Base-by-base conservation (phyloP, 92 coral and sea anemone genomes). In the Zoanthus sansibaricus region DNA sequence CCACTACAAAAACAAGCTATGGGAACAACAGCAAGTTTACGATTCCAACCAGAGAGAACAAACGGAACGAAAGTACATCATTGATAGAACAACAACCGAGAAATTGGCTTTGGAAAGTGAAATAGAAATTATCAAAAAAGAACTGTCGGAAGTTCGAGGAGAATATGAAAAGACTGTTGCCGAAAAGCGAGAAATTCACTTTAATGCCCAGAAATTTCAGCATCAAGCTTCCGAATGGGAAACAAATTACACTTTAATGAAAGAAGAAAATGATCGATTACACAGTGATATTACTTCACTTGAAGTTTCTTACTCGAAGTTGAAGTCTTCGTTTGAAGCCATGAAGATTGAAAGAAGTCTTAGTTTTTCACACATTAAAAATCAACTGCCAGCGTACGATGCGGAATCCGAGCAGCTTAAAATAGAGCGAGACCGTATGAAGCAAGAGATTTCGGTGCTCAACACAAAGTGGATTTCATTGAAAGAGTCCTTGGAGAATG, bases 161-260 rank as follows among this genome's bases (percentile, higher is more conserved):
- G 89, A 88, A 32, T 91, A 93, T 86, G 92, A 82, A 21, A 87
- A 52, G 76, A 68, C 83, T 10, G 78, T 83, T 47, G 90, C 44
- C 37, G 98, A 95, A 49, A 92, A 86, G 56, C 87, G 93, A 83
- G 91, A 94, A 33, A 76, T 83, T 45, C 51, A 86, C 62, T 86
- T 72, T 77, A 83, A 92, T 46, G 62, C 92, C 17, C 93, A 95
- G 82, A 89, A 90, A 55, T 72, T 89, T 20, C 90, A 88, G 72
- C 91, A 93, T 51, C 93, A 92, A 78, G 83, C 87, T 20, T 76
- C 89, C 51, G 92, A 89, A 72, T 94, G 94, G 93, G 89, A 94
- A 73, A 89, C 92, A 5, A 93, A 90, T 62, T 83, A 93, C 86
- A 82, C 79, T 75, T 61, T 86, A 12, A 88, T 93, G 54, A 91